Evolutionary conservation across 2,113 vertebrate species (phyloP).

Genomic region (Pandion haliaetus): DNA sequence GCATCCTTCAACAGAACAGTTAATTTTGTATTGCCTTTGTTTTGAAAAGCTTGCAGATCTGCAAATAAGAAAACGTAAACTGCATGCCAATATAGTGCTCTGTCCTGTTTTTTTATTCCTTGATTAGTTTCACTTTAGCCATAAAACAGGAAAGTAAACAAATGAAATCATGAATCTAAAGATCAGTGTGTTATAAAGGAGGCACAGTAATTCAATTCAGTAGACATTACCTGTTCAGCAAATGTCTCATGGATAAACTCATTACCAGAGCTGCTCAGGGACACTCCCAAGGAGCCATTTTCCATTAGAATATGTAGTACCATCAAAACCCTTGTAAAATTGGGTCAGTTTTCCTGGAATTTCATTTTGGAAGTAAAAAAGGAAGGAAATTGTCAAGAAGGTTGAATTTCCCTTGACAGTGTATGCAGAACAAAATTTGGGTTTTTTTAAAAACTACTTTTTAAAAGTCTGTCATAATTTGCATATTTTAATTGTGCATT

Average conservation of each 20-base stretch:
- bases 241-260: slow-evolving; percentile 44
- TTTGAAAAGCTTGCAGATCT: slow-evolving; percentile 37
- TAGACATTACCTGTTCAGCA: slow-evolving; percentile 38
- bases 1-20: slow-evolving; percentile 13
- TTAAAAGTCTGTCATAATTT: background rate
- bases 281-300: background rate
- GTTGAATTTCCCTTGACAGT: background rate
- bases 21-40: slow-evolving; percentile 13
- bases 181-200: slow-evolving; percentile 42
- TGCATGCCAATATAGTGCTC: background rate
- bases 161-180: slow-evolving; percentile 62
- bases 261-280: background rate
- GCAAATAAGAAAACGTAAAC: slow-evolving; percentile 40
- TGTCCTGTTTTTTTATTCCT: background rate
- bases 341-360: background rate
- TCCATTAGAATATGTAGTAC: background rate
- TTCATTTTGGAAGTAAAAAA: background rate
- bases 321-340: background rate
- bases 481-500: background rate
- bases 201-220: slow-evolving; percentile 57
- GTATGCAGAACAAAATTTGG: background rate
- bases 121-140: slow-evolving; percentile 58
- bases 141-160: slow-evolving; percentile 59
- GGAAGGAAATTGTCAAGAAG: background rate
- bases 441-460: background rate